Base-by-base conservation (phyloP, 2,888 invertebrate species). In the Drosophila emarginata region DNA sequence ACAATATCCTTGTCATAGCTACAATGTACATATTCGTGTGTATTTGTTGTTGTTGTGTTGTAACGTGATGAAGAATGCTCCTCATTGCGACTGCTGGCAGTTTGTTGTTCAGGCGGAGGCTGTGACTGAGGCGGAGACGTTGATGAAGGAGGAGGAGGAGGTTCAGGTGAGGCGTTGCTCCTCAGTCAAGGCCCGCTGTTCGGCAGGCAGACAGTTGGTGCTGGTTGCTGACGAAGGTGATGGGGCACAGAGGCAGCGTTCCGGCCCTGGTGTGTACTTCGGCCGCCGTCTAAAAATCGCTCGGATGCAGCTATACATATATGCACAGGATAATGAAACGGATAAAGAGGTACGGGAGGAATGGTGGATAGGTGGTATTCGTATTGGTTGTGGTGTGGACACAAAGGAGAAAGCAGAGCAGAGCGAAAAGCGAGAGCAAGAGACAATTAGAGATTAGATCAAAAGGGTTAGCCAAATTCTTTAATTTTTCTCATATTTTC, bases 241-340 rank as follows among this genome's bases (percentile, higher is more conserved):
- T 92, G 92, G 93, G 92, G 93, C 93, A 91, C 93, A 93, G 92
- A 93, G 93, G 91, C 93, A 93, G 92, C 91, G 93, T 91, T 92
- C 91, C 91, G 92, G 93, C 93, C 92, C 93, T 94, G 92, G 93
- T 94, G 91, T 91, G 93, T 94, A 94, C 94, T 91, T 92, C 91
- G 90, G 92, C 95, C 95, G 91, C 94, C 94, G 92, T 93, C 94
- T 93, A 96, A 96, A 93, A 96, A 96, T 93, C 95, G 96, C 93
- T 97, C 97, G 92, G 96, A 97, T 92, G 96, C 96, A 95, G 96
- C 94, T 95, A 93, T 90, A 93, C 65, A 64, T 77, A 72, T 74
- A 67, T 70, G 69, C 60, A 65, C 40, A 64, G 57, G n/a, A n/a
- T n/a, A n/a, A n/a, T n/a, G n/a, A 61, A 32, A 1, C 32, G 32